Evolutionary conservation across 2,113 vertebrate species (phyloP).

Genomic region (Xiphophorus couchianus): DNA sequence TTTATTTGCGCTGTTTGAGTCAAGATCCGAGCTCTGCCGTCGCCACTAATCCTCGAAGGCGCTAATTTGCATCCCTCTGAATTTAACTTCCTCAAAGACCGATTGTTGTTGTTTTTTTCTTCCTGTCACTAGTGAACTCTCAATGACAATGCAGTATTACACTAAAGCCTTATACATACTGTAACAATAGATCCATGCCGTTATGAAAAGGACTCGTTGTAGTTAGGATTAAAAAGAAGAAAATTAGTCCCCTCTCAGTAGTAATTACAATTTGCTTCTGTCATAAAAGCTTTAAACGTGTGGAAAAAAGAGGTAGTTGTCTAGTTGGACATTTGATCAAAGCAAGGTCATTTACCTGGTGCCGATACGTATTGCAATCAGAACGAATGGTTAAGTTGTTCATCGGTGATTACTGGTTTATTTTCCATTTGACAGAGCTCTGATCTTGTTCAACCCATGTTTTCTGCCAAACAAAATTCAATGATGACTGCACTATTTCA

Average conservation of each 20-base stretch:
- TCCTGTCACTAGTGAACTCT: constrained; percentile 41
- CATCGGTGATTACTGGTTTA: constrained; percentile 22
- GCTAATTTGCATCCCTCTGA: constrained; percentile 33
- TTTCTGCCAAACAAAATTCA: constrained; percentile 62
- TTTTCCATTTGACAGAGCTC: constrained; percentile 64
- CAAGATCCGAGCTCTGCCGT: constrained; percentile 73
- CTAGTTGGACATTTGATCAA: constrained; percentile 17
- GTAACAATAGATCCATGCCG: constrained; percentile 49
- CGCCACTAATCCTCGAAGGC: constrained; percentile 46
- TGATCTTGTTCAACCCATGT: constrained; percentile 74
- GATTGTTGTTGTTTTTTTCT: constrained; percentile 8
- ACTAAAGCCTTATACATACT: constrained; percentile 72
- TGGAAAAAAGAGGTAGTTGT: not conserved
- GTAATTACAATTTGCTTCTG: constrained; percentile 16
- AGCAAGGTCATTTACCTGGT: constrained; percentile 33
- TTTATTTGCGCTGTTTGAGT: constrained; percentile 63
- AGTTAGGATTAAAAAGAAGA: constrained; percentile 14
- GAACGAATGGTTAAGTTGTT: constrained; percentile 30
- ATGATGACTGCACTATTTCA: constrained; percentile 73
- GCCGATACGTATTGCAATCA: constrained; percentile 26
- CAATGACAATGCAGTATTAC: constrained; percentile 58
- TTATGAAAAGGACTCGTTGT: constrained; percentile 8
- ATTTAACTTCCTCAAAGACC: constrained; percentile 34
- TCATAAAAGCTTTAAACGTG: constrained; percentile 12
- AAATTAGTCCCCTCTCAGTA: constrained; percentile 15